These are phyloP conservation scores for Sorex araneus DNA, from an alignment of 2,113 vertebrate genomes.

Conservation along the genomic window DNA sequence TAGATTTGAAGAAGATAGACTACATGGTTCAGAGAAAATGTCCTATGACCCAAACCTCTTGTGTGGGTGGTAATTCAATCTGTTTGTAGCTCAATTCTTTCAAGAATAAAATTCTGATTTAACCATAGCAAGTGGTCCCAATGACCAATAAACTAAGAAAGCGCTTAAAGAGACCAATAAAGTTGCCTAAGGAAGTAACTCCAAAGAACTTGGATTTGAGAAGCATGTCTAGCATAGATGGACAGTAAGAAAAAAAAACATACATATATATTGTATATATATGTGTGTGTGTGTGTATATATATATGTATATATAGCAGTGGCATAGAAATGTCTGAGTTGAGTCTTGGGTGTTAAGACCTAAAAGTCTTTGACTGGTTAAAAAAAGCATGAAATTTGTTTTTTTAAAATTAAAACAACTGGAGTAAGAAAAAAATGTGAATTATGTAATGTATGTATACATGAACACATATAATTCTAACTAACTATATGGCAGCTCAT, in stretches of 20 bases:
- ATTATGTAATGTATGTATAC: too few relatives aligned
- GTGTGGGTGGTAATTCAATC: background rate
- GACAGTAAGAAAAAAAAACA: background rate
- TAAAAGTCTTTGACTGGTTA: background rate
- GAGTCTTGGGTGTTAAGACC: background rate
- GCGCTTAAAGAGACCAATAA: background rate
- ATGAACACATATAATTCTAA: too few relatives aligned
- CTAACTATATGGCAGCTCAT: too few relatives aligned
- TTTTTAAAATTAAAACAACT: background rate
- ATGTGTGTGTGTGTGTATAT: too few relatives aligned
- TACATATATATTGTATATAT: too few relatives aligned
- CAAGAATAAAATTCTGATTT: background rate
- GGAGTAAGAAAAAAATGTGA: background rate
- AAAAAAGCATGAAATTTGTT: conserved; percentile 7
- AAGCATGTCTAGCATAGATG: conserved; percentile 16
- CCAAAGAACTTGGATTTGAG: conserved; percentile 32
- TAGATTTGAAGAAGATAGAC: background rate
- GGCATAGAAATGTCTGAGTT: background rate
- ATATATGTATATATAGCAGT: conserved; percentile 28
- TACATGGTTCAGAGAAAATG: background rate
- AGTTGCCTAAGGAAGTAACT: background rate
- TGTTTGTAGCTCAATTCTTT: background rate
- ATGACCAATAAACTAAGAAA: background rate
- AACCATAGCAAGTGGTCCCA: background rate
- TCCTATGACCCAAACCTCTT: background rate